Evolutionary conservation across 2,888 invertebrate genomes (phyloP).

Genomic region (Oligia fasciuncula): DNA sequence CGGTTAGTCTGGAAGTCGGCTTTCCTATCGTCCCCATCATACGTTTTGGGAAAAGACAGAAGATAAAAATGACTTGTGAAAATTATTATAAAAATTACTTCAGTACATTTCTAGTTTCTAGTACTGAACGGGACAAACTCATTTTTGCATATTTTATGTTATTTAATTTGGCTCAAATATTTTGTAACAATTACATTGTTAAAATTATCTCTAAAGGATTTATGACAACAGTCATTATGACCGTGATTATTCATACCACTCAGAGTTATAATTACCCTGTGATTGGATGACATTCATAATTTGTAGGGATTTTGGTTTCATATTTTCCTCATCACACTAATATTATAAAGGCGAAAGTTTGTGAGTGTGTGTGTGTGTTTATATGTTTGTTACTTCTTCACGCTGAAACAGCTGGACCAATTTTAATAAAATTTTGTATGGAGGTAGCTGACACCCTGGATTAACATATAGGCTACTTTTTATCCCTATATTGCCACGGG

Average conservation of each 20-base stretch:
- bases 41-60: neutral
- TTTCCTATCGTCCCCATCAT: too few species aligned
- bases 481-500: too few species aligned
- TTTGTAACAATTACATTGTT: neutral
- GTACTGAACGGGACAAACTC: neutral
- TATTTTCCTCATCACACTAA: neutral
- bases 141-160: neutral
- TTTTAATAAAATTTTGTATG: too few species aligned
- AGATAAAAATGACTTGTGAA: neutral
- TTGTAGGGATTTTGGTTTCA: neutral
- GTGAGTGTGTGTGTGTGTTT: too few species aligned
- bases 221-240: conserved; percentile 4
- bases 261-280: neutral
- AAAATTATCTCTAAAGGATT: conserved; percentile 9
- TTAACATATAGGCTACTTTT: too few species aligned
- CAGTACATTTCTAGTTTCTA: neutral
- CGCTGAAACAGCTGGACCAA: too few species aligned
- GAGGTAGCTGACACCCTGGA: too few species aligned
- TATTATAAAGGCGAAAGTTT: too few species aligned
- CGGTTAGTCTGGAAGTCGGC: neutral
- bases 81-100: neutral
- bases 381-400: too few species aligned
- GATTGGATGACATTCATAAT: neutral
- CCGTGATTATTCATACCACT: neutral
- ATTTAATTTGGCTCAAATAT: neutral